phyloP scores from a whole-genome alignment of 2,888 invertebrate genomes.

The Eupithecia insigniata region DNA sequence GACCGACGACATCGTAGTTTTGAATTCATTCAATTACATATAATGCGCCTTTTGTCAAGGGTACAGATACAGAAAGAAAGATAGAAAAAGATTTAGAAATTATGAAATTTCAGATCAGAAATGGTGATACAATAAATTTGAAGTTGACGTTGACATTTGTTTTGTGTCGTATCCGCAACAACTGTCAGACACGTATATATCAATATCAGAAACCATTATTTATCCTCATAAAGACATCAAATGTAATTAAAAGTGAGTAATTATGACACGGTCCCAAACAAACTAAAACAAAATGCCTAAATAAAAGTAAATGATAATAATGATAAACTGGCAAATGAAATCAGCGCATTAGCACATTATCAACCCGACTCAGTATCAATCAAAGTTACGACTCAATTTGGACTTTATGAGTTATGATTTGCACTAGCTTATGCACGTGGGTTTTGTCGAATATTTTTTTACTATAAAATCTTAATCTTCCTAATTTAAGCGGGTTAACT shows the following conservation, averaged over 20 bases:
- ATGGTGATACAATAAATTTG: too few relatives aligned
- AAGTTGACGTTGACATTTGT: too few relatives aligned
- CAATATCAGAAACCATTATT: not conserved
- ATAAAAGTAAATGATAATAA: slow-evolving; percentile 13
- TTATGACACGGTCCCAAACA: not conserved
- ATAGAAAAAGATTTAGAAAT: too few relatives aligned
- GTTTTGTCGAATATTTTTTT: not conserved
- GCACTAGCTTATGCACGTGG: not conserved
- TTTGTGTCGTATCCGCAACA: too few relatives aligned
- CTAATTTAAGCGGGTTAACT: too few relatives aligned
- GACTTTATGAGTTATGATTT: slow-evolving; percentile 35
- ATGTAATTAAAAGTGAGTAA: not conserved
- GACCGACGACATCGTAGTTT: too few relatives aligned
- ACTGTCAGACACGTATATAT: not conserved
- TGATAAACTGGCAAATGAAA: slow-evolving; percentile 10
- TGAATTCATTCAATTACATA: too few relatives aligned
- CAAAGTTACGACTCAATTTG: slow-evolving; percentile 72
- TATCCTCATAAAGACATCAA: not conserved
- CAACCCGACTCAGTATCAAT: slow-evolving; percentile 56
- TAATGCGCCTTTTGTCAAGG: too few relatives aligned
- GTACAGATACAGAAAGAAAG: too few relatives aligned
- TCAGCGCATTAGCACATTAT: slow-evolving; percentile 25
- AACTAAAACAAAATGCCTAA: not conserved
- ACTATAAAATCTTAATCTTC: too few relatives aligned
- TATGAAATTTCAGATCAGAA: too few relatives aligned